Base-by-base conservation (phyloP, 2,888 invertebrate genomes). In the Hofmannophila pseudospretella region DNA sequence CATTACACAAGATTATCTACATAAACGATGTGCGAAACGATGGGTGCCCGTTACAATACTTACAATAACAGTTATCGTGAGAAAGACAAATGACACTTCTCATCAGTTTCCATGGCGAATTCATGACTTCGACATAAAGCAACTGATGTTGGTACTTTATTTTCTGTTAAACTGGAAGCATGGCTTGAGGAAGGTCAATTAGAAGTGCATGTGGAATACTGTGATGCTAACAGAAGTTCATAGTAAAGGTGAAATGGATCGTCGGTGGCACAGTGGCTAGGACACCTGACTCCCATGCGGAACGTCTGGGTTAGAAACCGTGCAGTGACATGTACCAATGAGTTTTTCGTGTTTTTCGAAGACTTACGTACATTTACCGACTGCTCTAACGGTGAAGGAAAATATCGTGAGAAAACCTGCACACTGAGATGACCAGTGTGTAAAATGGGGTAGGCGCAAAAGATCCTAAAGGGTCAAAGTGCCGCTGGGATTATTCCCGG, bases 121-220 rank as follows among this genome's bases (percentile, higher is more conserved):
- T 42, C 42, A 39, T 42, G 42, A 36, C 42, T 42, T 36, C 31
- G 31, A 26, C 42, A 34, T 37, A 32, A 42, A 36, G 27, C 25
- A 29, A 16, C 9, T 20, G 19, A 20, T 3, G 27, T 27, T 32
- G 33, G 10, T 36, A 23, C 32, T 28, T 11, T 19, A 36, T 20
- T 36, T 36, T 36, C 36, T 32, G 25, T 7, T 31, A 31, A 35
- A 36, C 30, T 27, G 30, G 25, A 31, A 36, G 22, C 19, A 12
- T 13, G 31, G n/a, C 11, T 31, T 9, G 9, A 23, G 23, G 26
- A 29, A 25, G 39, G 31, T 27, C 38, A 46, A 47, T 46, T 41
- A 40, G 46, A 47, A 45, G 45, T 23, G 8, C 20, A 20, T 4
- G 5, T 19, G 19, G 5, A 20, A 20, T 20, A 20, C 2, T n/a